These are phyloP conservation scores for Pomatostomus ruficeps DNA, from an alignment of 2,113 vertebrate species.

Conservation along the genomic window DNA sequence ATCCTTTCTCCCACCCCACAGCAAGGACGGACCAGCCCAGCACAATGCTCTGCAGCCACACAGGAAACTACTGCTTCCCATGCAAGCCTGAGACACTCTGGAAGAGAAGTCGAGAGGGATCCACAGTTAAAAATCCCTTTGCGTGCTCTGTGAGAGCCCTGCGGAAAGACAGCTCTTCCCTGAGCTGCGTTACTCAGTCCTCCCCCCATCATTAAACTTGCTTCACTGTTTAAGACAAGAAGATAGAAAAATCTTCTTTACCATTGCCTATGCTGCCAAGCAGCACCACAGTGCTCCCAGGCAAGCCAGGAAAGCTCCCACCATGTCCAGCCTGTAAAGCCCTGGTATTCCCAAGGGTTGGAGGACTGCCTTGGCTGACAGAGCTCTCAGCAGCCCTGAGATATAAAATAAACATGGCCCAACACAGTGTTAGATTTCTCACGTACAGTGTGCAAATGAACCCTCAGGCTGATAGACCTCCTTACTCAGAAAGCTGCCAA, in stretches of 20 bases:
- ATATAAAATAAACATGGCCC: background rate
- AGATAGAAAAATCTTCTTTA: background rate
- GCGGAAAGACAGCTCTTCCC: background rate
- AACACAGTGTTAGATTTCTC: background rate
- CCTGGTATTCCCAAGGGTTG: background rate
- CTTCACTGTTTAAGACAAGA: background rate
- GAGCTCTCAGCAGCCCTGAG: background rate
- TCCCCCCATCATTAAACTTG: background rate
- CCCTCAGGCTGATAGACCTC: background rate
- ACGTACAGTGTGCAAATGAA: background rate
- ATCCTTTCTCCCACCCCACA: background rate
- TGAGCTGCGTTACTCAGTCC: background rate
- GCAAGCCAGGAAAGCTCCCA: background rate
- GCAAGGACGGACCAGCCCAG: background rate
- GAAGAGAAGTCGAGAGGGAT: background rate
- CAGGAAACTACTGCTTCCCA: background rate
- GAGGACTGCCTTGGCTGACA: background rate
- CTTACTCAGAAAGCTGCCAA: background rate
- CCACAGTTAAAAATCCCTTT: background rate
- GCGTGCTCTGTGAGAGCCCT: background rate
- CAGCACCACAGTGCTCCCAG: fast-evolving
- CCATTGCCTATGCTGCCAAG: background rate
- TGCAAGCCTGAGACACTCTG: background rate
- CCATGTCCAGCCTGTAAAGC: background rate
- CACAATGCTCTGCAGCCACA: background rate